Percentiles rank a stretch among this genome's conserved stretches.
Evolutionary conservation across 2,888 invertebrate genomes (phyloP).

Genomic region (Drosophila atripex): DNA sequence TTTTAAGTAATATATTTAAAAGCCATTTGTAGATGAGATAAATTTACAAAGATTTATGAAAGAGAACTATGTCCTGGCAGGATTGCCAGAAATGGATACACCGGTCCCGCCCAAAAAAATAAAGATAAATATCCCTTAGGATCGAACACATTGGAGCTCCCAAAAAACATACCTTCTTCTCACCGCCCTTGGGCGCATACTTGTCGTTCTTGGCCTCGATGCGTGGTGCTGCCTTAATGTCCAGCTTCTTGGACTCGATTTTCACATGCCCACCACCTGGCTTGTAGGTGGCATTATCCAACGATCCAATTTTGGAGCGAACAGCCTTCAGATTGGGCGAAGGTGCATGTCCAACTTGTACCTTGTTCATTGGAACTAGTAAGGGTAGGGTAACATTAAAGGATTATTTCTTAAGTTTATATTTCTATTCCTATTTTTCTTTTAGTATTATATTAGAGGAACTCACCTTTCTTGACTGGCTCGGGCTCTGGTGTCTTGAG

Average conservation of each 20-base stretch:
- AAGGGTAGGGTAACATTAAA: background rate
- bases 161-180: slow-evolving; percentile 90
- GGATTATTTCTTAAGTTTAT: too few species aligned
- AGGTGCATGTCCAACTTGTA: slow-evolving; percentile 95
- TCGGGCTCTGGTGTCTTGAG: slow-evolving; percentile 90
- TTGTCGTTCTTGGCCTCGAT: slow-evolving; percentile 96
- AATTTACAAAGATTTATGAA: slow-evolving; percentile 43
- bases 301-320: slow-evolving; percentile 95
- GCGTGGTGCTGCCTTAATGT: slow-evolving; percentile 92
- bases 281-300: slow-evolving; percentile 94
- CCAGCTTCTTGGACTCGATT: slow-evolving; percentile 94
- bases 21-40: slow-evolving; percentile 48
- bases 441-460: background rate
- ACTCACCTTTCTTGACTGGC: slow-evolving; percentile 89
- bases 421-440: background rate
- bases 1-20: slow-evolving; percentile 23
- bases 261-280: slow-evolving; percentile 95
- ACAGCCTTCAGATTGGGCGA: slow-evolving; percentile 96
- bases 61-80: slow-evolving; percentile 14
- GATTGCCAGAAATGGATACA: slow-evolving; percentile 19
- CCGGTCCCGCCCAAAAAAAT: slow-evolving; percentile 16
- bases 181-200: slow-evolving; percentile 93
- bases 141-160: background rate
- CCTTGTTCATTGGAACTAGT: slow-evolving; percentile 94
- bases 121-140: background rate